These are phyloP conservation scores for Piprites chloris DNA, from an alignment of 2,113 vertebrate species.

Conservation along the genomic window DNA sequence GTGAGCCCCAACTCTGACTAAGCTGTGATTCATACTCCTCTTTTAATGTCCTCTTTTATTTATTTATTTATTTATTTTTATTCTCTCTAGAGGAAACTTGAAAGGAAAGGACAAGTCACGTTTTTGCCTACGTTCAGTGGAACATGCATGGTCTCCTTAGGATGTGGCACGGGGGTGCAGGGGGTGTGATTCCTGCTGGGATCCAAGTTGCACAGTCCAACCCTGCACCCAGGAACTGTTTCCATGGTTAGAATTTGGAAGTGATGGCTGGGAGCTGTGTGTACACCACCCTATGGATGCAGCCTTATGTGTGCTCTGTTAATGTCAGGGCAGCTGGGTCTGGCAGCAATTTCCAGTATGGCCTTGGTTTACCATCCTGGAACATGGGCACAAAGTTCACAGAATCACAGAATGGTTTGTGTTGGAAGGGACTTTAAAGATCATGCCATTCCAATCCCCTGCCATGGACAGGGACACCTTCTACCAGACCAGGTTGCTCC, in stretches of 20 bases:
- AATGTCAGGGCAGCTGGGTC: not conserved
- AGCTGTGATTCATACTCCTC: not conserved
- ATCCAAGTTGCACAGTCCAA: fast-evolving
- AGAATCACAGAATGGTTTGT: not conserved
- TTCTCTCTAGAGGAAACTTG: not conserved
- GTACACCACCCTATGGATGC: fast-evolving
- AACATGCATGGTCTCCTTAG: not conserved
- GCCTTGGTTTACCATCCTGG: not conserved
- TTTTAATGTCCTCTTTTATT: not conserved
- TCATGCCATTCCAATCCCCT: not conserved
- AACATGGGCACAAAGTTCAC: not conserved
- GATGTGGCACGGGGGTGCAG: not conserved
- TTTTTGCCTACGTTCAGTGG: not conserved
- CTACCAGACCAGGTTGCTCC: fast-evolving
- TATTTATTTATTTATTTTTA: not conserved
- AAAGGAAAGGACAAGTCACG: not conserved
- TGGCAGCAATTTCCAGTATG: fast-evolving
- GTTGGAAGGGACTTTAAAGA: not conserved
- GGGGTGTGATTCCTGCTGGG: fast-evolving
- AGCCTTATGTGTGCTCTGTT: not conserved
- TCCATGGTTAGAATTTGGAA: fast-evolving
- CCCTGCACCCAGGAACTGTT: not conserved
- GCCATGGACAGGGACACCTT: not conserved
- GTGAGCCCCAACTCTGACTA: slow-evolving; percentile 11
- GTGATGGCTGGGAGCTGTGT: not conserved